Conservation (phyloP, 2,888 invertebrate species). For the Ypsolopha scabrella region DNA sequence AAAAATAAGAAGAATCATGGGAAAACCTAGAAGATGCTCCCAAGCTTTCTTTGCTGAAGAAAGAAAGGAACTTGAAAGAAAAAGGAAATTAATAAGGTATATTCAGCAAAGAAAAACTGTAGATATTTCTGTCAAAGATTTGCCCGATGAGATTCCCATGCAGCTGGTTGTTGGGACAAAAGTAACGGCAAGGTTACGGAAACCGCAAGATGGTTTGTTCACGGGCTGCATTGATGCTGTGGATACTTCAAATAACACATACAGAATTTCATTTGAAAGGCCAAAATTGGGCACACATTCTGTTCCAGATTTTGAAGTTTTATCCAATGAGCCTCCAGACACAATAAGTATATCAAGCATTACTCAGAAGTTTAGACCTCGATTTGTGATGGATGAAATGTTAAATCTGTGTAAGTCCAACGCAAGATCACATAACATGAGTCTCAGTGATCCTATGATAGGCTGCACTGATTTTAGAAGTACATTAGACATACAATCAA, state of each 20-base stretch:
- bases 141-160: slow-evolving; percentile 94
- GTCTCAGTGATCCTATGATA: slow-evolving; percentile 79
- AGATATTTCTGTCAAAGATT: slow-evolving; percentile 85
- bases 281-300: slow-evolving; percentile 94
- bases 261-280: slow-evolving; percentile 94
- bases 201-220: slow-evolving; percentile 95
- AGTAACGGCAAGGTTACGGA: slow-evolving; percentile 89
- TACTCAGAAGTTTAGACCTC: slow-evolving; percentile 82
- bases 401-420: slow-evolving; percentile 57
- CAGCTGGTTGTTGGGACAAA: slow-evolving; percentile 95
- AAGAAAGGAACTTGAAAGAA: slow-evolving; percentile 87
- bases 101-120: slow-evolving; percentile 92
- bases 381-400: slow-evolving; percentile 71
- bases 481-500: slow-evolving; percentile 50
- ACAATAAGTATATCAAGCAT: slow-evolving; percentile 89
- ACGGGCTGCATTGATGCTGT: slow-evolving; percentile 95
- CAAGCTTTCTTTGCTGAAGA: slow-evolving; percentile 97
- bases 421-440: slow-evolving; percentile 34
- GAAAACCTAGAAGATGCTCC: slow-evolving; percentile 95
- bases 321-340: slow-evolving; percentile 92
- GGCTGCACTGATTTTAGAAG: slow-evolving; percentile 60
- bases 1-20: slow-evolving; percentile 95
- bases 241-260: slow-evolving; percentile 93
- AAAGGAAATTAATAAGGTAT: slow-evolving; percentile 90
- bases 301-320: slow-evolving; percentile 95